Base-by-base conservation (phyloP, 1,140 invertebrate genomes). In the Phymorhynchus buccinoides region DNA sequence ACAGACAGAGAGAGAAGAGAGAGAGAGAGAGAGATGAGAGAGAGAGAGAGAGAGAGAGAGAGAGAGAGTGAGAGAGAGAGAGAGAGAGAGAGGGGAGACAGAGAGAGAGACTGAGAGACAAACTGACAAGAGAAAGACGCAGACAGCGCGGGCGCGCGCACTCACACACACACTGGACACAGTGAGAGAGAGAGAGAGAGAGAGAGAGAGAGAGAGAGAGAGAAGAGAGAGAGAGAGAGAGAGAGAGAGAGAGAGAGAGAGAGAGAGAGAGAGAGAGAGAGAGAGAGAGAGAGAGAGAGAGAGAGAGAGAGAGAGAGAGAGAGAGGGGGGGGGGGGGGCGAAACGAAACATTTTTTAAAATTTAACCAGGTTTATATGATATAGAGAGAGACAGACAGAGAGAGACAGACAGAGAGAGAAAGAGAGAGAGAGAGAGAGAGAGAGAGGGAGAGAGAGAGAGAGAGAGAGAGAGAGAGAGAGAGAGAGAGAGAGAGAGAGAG, bases 121-220 rank as follows among this genome's bases (percentile, higher is more conserved):
- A n/a, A 3, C 9, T 9, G n/a, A n/a, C 12, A n/a, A 71, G 32
- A n/a, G 66, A 71, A n/a, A n/a, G 66, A 68, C n/a, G n/a, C n/a
- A n/a, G n/a, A n/a, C n/a, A n/a, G n/a, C n/a, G n/a, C n/a, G n/a
- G n/a, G n/a, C n/a, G n/a, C n/a, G n/a, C n/a, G n/a, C n/a, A n/a
- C n/a, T n/a, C n/a, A n/a, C n/a, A n/a, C n/a, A n/a, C n/a, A n/a
- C n/a, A n/a, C 80, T 32, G 82, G 39, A 84, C 32, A 81, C 12
- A 81, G 39, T 16, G 73, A 41, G 39, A 84, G 79, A 84, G 83
- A 84, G 82, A 44, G 41, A 35, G 73, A 75, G 73, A 79, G 77
- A 79, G 77, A 79, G 77, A 79, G 77, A 79, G 77, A 41, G 30
- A 39, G 79, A 84, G 16, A n/a, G 66, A 32, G 66, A 62, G 22